Percentiles rank a stretch among this genome's conserved stretches.
These are phyloP conservation scores for Epinephelus cyanopodus DNA, from an alignment of 2,113 vertebrate species.

Conservation along the genomic window DNA sequence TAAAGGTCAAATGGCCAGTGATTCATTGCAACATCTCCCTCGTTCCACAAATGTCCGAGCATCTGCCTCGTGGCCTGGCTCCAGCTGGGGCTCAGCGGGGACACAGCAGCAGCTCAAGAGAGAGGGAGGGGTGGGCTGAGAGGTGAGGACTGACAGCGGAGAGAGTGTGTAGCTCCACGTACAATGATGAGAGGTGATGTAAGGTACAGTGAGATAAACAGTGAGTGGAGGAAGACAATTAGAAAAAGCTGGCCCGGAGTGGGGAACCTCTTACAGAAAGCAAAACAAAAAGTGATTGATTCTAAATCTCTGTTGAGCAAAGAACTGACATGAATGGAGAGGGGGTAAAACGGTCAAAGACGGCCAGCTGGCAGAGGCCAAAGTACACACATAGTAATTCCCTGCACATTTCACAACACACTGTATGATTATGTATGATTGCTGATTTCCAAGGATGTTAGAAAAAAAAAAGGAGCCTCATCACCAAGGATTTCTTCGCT, in stretches of 20 bases:
- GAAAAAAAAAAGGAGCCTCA: constrained; percentile 26
- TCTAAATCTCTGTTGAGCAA: constrained; percentile 37
- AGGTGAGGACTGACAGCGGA: constrained; percentile 10
- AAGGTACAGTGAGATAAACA: constrained; percentile 53
- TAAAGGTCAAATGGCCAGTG: constrained; percentile 43
- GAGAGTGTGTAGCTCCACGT: neutral
- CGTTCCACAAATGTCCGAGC: neutral
- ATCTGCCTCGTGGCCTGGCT: constrained; percentile 46
- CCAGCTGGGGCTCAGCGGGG: constrained; percentile 39
- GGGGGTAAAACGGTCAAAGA: constrained; percentile 7
- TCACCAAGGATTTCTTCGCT: constrained; percentile 12
- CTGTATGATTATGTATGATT: constrained; percentile 1
- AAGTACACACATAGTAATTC: constrained; percentile 48
- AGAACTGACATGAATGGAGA: constrained; percentile 50
- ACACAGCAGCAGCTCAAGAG: neutral
- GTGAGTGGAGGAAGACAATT: constrained; percentile 33
- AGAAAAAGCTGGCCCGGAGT: constrained; percentile 42
- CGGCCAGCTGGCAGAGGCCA: constrained; percentile 41
- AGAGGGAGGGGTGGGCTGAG: neutral
- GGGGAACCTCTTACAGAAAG: constrained; percentile 16
- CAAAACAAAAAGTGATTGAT: constrained; percentile 34
- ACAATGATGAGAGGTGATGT: constrained; percentile 41
- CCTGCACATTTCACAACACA: constrained; percentile 46
- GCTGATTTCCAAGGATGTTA: constrained; percentile 31
- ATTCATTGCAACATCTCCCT: constrained; percentile 54